phyloP scores from a whole-genome alignment of 2,113 vertebrate species.

The Chitala chitala region DNA sequence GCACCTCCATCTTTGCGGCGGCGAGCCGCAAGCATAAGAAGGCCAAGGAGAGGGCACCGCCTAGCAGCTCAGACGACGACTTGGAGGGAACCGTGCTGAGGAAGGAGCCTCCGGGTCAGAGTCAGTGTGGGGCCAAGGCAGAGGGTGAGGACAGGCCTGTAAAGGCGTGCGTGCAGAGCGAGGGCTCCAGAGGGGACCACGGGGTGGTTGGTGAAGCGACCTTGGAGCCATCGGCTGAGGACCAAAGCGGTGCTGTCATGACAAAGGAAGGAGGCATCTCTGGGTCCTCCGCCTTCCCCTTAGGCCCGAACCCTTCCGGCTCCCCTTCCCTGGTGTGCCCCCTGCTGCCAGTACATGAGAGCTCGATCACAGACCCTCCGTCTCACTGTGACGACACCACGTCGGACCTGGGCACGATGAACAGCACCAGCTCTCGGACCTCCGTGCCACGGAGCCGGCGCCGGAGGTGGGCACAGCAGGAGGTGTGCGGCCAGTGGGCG shows the following conservation, averaged over 20 bases:
- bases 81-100: constrained; percentile 77
- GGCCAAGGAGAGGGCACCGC: constrained; percentile 82
- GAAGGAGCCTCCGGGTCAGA: constrained; percentile 68
- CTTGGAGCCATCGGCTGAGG: background rate
- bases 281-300: constrained; percentile 47
- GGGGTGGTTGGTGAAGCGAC: constrained; percentile 36
- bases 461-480: constrained; percentile 48
- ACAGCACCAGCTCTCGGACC: constrained; percentile 75
- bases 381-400: constrained; percentile 72
- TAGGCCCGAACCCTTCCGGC: constrained; percentile 37
- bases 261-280: constrained; percentile 43
- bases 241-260: constrained; percentile 22
- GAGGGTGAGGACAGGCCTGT: background rate
- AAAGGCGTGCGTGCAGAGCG: background rate
- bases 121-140: constrained; percentile 32
- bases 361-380: constrained; percentile 56
- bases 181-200: constrained; percentile 41
- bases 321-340: constrained; percentile 44
- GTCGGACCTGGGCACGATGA: constrained; percentile 75
- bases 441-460: constrained; percentile 59
- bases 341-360: constrained; percentile 56
- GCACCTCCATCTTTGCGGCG: constrained; percentile 89
- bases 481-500: constrained; percentile 41
- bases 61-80: constrained; percentile 94
- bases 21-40: constrained; percentile 94